Evolutionary conservation across 2,888 invertebrate species (phyloP).

Genomic region (Troides helena): DNA sequence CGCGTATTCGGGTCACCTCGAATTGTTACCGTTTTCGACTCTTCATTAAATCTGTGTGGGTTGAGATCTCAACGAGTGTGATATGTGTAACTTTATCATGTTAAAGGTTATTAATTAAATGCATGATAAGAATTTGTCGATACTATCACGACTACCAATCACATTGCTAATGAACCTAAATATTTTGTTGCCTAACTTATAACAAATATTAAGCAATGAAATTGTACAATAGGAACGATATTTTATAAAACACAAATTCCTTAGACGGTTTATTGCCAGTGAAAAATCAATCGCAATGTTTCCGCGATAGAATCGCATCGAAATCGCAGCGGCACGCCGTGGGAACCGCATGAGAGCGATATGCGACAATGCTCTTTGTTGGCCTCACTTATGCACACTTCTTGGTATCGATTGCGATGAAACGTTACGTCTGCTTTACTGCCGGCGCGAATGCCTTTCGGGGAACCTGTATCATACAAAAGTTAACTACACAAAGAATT

Average conservation of each 20-base stretch:
- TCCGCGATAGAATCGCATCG: constrained; percentile 26
- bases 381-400: constrained; percentile 37
- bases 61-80: too few species aligned
- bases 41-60: too few species aligned
- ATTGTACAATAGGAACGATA: neutral
- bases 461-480: constrained; percentile 12
- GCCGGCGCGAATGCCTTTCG: constrained; percentile 19
- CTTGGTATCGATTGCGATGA: constrained; percentile 24
- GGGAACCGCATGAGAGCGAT: constrained; percentile 60
- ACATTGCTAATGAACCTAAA: too few species aligned
- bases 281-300: constrained; percentile 33
- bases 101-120: too few species aligned
- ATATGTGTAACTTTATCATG: too few species aligned
- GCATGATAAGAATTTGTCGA: too few species aligned
- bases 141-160: too few species aligned
- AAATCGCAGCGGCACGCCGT: constrained; percentile 42
- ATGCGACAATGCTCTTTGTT: constrained; percentile 66
- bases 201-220: neutral
- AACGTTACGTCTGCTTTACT: constrained; percentile 22
- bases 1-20: constrained; percentile 53
- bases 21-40: constrained; percentile 51
- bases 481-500: constrained; percentile 1
- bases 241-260: neutral
- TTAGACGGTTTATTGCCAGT: constrained; percentile 30
- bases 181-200: too few species aligned